Percentiles rank a stretch among this genome's conserved stretches.
phyloP scores from a whole-genome alignment of 2,113 vertebrate species.

The Lophotis ruficrista region DNA sequence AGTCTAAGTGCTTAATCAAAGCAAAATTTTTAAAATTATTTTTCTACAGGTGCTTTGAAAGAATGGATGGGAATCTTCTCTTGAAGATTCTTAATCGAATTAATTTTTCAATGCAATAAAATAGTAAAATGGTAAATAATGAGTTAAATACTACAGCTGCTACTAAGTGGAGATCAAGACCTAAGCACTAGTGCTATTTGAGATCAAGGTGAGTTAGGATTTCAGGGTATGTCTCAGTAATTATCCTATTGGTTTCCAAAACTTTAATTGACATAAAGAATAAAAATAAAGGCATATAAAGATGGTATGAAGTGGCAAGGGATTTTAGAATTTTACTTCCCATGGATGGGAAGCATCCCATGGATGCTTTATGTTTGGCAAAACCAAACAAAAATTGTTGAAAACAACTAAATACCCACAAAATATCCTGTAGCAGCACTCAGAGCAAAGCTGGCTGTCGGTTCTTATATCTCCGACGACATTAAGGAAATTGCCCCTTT shows the following conservation, averaged over 20 bases:
- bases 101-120: not conserved
- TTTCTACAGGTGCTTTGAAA: not conserved
- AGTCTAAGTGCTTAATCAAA: not conserved
- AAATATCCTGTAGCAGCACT: not conserved
- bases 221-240: not conserved
- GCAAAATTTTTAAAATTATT: not conserved
- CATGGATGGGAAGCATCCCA: too few relatives aligned
- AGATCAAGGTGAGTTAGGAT: not conserved
- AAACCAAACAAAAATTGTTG: not conserved
- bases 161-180: not conserved
- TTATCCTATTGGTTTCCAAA: not conserved
- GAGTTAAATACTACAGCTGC: not conserved
- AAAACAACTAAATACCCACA: not conserved
- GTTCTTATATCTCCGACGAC: not conserved
- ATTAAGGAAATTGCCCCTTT: not conserved
- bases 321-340: not conserved
- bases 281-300: not conserved
- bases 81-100: not conserved
- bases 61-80: not conserved
- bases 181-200: not conserved
- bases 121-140: not conserved
- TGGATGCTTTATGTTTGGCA: not conserved
- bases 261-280: not conserved
- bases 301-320: not conserved
- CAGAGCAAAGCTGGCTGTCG: accelerated